Evolutionary conservation across 2,797 vertebrate species (phyloP).

Genomic region (Catharus ustulatus): DNA sequence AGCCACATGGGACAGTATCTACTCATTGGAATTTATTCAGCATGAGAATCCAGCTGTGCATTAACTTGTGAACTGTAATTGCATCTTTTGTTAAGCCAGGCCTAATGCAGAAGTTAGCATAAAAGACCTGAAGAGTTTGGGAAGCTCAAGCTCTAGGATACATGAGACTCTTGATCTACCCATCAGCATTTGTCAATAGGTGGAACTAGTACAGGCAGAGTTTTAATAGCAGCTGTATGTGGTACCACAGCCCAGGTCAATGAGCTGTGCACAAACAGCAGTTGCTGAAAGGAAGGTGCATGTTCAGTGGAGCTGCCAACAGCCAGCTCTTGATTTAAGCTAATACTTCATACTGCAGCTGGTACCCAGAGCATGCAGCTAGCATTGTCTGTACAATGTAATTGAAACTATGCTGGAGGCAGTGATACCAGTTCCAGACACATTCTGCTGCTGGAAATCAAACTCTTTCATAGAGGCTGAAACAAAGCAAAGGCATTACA

Average conservation of each 20-base stretch:
- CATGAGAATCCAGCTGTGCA: not conserved
- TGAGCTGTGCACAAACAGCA: not conserved
- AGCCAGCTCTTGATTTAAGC: not conserved
- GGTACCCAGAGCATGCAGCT: not conserved
- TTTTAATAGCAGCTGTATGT: not conserved
- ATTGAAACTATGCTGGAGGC: not conserved
- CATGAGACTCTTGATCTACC: not conserved
- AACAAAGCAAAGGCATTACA: not conserved
- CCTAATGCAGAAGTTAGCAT: not conserved
- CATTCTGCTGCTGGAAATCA: not conserved
- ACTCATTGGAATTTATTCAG: not conserved
- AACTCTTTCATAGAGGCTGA: not conserved
- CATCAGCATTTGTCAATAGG: not conserved
- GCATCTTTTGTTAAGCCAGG: not conserved
- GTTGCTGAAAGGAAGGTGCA: not conserved
- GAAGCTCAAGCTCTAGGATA: not conserved
- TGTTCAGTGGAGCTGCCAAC: not conserved
- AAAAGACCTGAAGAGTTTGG: not conserved
- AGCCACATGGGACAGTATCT: fast-evolving
- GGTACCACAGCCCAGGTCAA: not conserved
- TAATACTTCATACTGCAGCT: not conserved
- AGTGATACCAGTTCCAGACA: not conserved
- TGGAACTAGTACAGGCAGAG: not conserved
- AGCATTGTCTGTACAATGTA: not conserved
- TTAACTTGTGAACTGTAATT: not conserved